Percentiles rank a stretch among this genome's conserved stretches.
Conservation (phyloP, 2,888 invertebrate species). For the Sepioteuthis lessoniana region DNA sequence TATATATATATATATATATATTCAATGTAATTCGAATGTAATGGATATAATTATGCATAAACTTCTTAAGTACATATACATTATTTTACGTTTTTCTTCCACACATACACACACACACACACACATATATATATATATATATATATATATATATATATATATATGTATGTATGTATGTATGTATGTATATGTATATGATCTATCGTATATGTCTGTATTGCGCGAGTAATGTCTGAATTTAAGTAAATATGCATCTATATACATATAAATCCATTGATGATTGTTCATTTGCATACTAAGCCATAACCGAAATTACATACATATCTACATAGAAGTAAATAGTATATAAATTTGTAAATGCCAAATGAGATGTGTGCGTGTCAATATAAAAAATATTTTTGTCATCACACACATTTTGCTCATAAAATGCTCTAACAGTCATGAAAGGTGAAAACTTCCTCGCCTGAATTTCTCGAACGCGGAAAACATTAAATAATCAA, state of each 20-base stretch:
- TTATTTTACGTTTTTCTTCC: too few relatives aligned
- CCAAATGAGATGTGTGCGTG: not conserved
- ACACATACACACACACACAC: not conserved
- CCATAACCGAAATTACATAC: not conserved
- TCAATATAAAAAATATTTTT: not conserved
- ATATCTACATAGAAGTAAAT: not conserved
- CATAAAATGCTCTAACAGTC: not conserved
- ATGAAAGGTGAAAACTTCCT: not conserved
- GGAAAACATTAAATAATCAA: slow-evolving; percentile 2
- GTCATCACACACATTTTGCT: not conserved
- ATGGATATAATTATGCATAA: too few relatives aligned
- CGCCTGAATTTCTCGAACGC: slow-evolving; percentile 1
- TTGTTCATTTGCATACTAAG: not conserved
- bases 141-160: slow-evolving; percentile 33
- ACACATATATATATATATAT: not conserved
- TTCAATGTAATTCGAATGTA: too few relatives aligned
- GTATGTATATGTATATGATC: not conserved
- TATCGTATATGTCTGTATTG: not conserved
- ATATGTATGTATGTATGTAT: not conserved
- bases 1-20: not conserved
- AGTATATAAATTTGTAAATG: slow-evolving; percentile 3
- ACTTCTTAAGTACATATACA: too few relatives aligned
- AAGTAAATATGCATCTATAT: not conserved
- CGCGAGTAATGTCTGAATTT: not conserved
- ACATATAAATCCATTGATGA: not conserved